Evolutionary conservation across 2,888 invertebrate species (phyloP).

Genomic region (Augochlorella aurata): DNA sequence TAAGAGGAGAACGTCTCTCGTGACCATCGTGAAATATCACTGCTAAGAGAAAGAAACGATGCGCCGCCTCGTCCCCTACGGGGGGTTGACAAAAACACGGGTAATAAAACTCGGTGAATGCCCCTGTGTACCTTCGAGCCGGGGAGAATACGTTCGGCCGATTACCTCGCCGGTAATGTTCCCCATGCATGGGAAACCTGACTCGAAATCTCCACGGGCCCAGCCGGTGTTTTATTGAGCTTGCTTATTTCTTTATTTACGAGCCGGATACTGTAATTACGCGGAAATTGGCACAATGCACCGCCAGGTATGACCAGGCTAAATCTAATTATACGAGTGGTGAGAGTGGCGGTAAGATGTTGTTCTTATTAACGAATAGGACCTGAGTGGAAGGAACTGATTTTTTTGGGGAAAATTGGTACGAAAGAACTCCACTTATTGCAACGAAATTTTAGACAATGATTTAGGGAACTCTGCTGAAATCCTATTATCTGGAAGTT

Average conservation of each 20-base stretch:
- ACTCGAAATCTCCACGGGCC: conserved; percentile 39
- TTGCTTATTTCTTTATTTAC: conserved; percentile 22
- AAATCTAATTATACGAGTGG: background rate
- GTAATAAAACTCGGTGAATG: conserved; percentile 72
- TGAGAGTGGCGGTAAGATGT: background rate
- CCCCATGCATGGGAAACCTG: conserved; percentile 38
- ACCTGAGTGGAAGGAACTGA: background rate
- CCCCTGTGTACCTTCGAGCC: conserved; percentile 40
- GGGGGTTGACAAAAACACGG: conserved; percentile 75
- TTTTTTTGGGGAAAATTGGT: background rate
- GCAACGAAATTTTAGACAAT: too few relatives aligned
- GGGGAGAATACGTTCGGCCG: conserved; percentile 67
- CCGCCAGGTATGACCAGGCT: background rate
- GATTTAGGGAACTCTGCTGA: too few relatives aligned
- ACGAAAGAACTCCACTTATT: background rate
- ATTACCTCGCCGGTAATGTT: conserved; percentile 61
- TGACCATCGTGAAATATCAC: conserved; percentile 75
- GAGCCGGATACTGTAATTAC: background rate
- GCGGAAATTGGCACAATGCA: background rate
- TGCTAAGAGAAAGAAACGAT: conserved; percentile 74
- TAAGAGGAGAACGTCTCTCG: conserved; percentile 66
- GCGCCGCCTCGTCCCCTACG: conserved; percentile 61
- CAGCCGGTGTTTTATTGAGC: conserved; percentile 38
- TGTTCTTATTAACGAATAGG: background rate
- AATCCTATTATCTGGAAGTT: too few relatives aligned